Percentiles rank a stretch among this genome's conserved stretches.
phyloP scores from a whole-genome alignment of 30 jellyfish, hydroid and myxozoan genomes.

The Chrysaora quinquecirrha region DNA sequence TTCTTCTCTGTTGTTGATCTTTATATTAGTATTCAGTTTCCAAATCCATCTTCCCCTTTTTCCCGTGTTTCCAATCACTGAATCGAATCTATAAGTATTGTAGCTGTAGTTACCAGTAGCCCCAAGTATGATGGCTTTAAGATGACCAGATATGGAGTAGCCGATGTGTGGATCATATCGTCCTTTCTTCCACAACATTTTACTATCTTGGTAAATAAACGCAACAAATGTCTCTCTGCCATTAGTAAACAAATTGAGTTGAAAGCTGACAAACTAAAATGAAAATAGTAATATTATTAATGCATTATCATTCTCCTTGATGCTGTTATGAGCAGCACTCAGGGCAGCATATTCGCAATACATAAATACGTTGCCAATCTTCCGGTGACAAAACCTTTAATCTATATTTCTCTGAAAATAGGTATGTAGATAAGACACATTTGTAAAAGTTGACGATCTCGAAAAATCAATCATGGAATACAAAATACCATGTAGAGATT shows the following conservation, averaged over 20 bases:
- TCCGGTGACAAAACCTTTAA: too few species aligned
- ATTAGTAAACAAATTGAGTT: neutral
- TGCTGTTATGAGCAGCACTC: too few species aligned
- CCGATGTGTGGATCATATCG: neutral
- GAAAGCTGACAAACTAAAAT: slow-evolving; percentile 9
- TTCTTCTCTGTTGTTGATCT: slow-evolving; percentile 21
- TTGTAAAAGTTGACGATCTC: neutral
- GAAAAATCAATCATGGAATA: neutral
- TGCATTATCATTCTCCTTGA: too few species aligned
- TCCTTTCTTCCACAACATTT: slow-evolving; percentile 5
- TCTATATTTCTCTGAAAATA: too few species aligned
- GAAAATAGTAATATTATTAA: too few species aligned
- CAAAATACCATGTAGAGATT: neutral
- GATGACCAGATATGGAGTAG: neutral
- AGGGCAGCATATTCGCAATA: too few species aligned
- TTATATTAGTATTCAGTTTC: slow-evolving; percentile 18
- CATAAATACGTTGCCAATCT: too few species aligned
- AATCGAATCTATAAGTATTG: slow-evolving; percentile 49
- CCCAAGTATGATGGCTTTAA: neutral
- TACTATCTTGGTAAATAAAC: neutral
- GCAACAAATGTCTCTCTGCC: neutral
- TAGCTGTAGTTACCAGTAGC: neutral
- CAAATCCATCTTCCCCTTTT: slow-evolving; percentile 54
- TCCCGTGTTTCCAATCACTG: slow-evolving; percentile 36
- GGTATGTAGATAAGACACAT: too few species aligned